These are phyloP conservation scores for Apogon talboti DNA, from an alignment of 2,797 vertebrate genomes.

Conservation along the genomic window DNA sequence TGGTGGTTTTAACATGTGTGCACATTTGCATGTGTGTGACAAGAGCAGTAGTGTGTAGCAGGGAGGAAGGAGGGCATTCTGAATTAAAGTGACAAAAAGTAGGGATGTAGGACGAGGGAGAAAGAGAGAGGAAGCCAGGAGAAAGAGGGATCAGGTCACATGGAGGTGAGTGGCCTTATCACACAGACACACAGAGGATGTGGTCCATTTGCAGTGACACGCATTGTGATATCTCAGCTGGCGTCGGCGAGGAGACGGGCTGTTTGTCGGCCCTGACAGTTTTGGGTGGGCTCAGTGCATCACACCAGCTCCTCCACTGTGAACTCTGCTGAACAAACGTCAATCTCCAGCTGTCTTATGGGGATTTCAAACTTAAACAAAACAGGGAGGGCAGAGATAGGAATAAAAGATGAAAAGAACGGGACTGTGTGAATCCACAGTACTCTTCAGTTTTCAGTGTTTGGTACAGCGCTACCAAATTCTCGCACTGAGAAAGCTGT, in stretches of 20 bases:
- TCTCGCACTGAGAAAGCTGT: neutral
- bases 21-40: conserved; percentile 19
- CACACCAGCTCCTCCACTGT: conserved; percentile 70
- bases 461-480: neutral
- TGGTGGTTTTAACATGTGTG: conserved; percentile 41
- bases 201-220: conserved; percentile 80
- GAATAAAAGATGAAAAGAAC: conserved; percentile 31
- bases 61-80: conserved; percentile 13
- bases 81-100: conserved; percentile 56
- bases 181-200: conserved; percentile 75
- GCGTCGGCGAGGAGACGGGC: conserved; percentile 67
- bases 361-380: conserved; percentile 77
- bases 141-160: conserved; percentile 70
- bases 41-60: conserved; percentile 4
- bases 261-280: conserved; percentile 81
- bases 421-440: conserved; percentile 5
- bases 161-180: conserved; percentile 81
- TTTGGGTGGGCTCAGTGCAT: conserved; percentile 78
- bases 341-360: conserved; percentile 71
- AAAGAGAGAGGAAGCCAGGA: conserved; percentile 26
- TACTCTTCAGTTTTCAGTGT: neutral
- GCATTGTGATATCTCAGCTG: conserved; percentile 72
- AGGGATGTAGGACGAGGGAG: conserved; percentile 29
- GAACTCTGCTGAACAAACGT: conserved; percentile 79
- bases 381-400: conserved; percentile 57